These are phyloP conservation scores for Apostichopus californicus DNA, from an alignment of 35 echinoderm and acorn worm species.

Conservation along the genomic window DNA sequence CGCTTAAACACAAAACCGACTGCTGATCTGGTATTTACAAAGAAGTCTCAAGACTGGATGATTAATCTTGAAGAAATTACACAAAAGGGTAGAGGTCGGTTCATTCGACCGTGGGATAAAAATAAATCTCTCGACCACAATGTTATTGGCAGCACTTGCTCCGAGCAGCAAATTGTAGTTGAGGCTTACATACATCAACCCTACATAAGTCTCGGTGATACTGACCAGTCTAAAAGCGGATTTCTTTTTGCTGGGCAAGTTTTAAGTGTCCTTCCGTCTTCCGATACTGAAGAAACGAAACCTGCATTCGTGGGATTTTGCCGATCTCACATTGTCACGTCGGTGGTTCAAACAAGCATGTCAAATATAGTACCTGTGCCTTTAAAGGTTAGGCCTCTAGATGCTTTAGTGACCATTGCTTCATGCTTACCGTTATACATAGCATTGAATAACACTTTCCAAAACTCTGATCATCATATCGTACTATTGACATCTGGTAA, in stretches of 20 bases:
- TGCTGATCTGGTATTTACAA: background rate
- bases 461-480: background rate
- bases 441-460: background rate
- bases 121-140: background rate
- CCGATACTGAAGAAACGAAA: background rate
- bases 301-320: background rate
- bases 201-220: background rate
- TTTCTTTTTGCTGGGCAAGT: background rate
- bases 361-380: background rate
- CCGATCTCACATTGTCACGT: background rate
- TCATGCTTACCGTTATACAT: background rate
- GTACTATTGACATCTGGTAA: background rate
- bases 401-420: background rate
- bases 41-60: no score
- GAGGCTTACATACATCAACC: background rate
- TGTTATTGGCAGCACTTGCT: background rate
- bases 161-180: background rate
- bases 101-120: background rate
- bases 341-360: background rate
- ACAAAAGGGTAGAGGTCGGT: background rate
- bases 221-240: background rate
- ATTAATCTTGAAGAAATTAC: background rate
- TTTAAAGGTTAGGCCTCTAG: background rate
- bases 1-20: background rate
- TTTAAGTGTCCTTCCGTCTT: no score